A percentile compares a stretch with the other conserved stretches of the same genome.
Conservation (phyloP, 1,140 invertebrate genomes). For the Tetramorium parvispinum region DNA sequence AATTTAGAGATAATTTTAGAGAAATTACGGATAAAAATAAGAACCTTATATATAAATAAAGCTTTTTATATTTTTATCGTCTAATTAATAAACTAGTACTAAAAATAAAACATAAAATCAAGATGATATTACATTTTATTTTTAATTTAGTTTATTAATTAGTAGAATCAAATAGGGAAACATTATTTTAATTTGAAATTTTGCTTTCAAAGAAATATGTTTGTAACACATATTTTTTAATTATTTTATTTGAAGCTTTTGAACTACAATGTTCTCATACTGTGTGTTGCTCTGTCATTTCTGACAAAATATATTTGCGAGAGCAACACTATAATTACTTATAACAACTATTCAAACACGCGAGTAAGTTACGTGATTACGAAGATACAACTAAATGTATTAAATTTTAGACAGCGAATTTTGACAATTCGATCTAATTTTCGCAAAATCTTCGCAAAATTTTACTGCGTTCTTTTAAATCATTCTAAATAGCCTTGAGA, state of each 20-base stretch:
- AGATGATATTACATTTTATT: neutral
- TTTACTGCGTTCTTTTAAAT: neutral
- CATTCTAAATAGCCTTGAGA: constrained; percentile 5
- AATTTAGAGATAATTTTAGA: neutral
- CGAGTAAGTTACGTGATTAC: neutral
- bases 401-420: neutral
- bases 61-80: neutral
- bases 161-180: neutral
- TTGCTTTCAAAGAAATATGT: neutral
- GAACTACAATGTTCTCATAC: neutral
- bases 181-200: constrained; percentile 9
- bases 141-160: neutral
- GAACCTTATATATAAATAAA: neutral
- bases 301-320: neutral
- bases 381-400: neutral
- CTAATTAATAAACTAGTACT: too few relatives aligned
- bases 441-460: neutral
- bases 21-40: neutral
- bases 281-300: neutral
- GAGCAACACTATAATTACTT: neutral
- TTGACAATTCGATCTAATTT: neutral
- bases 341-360: neutral
- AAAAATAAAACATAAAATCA: too few relatives aligned
- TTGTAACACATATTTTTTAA: neutral
- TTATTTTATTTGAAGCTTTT: constrained; percentile 15